Evolutionary conservation across 2,888 invertebrate genomes (phyloP), one percentile per base, ranked within the genome.

Genomic region (Rhamphomyia laevipes): DNA sequence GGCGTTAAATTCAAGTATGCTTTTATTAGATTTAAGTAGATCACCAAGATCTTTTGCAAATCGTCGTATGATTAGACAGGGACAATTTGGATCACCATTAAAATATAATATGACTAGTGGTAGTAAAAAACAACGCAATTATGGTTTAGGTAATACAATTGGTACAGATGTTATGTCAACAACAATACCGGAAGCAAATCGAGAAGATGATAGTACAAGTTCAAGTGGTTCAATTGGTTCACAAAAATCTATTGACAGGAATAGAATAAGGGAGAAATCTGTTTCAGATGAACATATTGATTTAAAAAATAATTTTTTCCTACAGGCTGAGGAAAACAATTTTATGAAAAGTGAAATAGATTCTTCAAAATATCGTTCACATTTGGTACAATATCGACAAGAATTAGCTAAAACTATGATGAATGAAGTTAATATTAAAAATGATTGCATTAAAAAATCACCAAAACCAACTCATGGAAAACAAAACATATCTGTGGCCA

Each of bases 101-200:
- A 71, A 79, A 62, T 71, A 65, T 1, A 66, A 71, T 48, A 66
- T 61, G 2, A 80, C 78, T 52, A 56, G 15, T 53, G 55, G 54
- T 51, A 56, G n/a, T 23, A 15, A 13, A 11, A 21, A 27, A 41
- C 30, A 53, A 53, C 12, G 48, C 50, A 3, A 60, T 58, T 27
- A 58, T 61, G 9, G 58, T 61, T 41, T 59, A 62, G 42, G 51
- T 60, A 77, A 82, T 35, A 82, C 80, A 56, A 84, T 83, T 2
- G 74, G 88, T 59, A 86, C 85, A 18, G 87, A 90, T 61, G 86
- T 90, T 47, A 77, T 91, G 62, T 87, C 89, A 40, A 84, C 86
- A 43, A 87, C 89, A 50, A 91, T 91, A 66, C 82, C 82, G 38
- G 90, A 91, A 74, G 90, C 84, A 57, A 75, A 78, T 60, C 82